Evolutionary conservation across 1,140 invertebrate species (phyloP).

Genomic region (Aphis craccivora): DNA sequence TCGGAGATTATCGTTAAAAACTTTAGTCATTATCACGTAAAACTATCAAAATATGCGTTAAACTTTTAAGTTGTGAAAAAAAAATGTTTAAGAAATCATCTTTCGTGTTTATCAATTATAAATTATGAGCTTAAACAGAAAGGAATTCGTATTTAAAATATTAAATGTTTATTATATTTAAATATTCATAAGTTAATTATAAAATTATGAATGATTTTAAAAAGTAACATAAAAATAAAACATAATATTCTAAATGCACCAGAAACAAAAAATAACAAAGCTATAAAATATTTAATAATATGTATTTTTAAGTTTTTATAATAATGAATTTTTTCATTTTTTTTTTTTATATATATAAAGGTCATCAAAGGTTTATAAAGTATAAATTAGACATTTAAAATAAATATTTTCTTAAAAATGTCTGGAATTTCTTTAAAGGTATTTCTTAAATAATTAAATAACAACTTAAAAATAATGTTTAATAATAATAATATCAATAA

Average conservation of each 20-base stretch:
- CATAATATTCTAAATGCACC: background rate
- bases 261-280: background rate
- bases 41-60: background rate
- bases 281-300: background rate
- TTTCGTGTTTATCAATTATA: background rate
- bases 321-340: no score
- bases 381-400: no score
- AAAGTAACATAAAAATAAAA: background rate
- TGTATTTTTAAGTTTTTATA: no score
- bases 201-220: background rate
- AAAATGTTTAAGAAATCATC: background rate
- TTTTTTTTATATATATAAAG: no score
- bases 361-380: no score
- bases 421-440: no score
- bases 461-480: background rate
- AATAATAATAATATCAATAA: background rate
- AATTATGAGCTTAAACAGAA: background rate
- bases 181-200: background rate
- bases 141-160: background rate
- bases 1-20: background rate
- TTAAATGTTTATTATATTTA: background rate
- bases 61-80: slow-evolving; percentile 10
- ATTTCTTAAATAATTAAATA: no score
- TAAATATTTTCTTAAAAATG: no score
- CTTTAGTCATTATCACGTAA: slow-evolving; percentile 6